A percentile compares a stretch with the other conserved stretches of the same genome.
phyloP scores from a whole-genome alignment of 1,140 invertebrate species.

The Brachionus angularis region DNA sequence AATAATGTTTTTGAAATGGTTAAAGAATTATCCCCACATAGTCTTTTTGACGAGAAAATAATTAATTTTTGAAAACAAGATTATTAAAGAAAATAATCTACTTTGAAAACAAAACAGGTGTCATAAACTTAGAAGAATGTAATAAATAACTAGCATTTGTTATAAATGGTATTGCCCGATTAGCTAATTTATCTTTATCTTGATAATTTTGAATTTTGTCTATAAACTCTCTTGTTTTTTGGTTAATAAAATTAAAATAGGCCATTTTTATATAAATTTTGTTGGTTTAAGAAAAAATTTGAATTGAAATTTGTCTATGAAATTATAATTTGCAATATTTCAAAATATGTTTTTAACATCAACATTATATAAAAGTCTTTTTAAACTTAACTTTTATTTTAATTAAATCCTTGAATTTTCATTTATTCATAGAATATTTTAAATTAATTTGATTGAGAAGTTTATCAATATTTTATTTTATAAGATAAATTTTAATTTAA shows the following conservation, averaged over 20 bases:
- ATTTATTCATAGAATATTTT: too few species aligned
- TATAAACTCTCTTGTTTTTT: neutral
- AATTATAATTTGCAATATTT: too few species aligned
- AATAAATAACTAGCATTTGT: conserved; percentile 13
- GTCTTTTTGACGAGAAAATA: too few species aligned
- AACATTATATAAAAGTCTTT: too few species aligned
- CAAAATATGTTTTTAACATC: too few species aligned
- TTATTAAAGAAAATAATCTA: neutral
- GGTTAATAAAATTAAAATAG: neutral
- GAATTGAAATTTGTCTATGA: too few species aligned
- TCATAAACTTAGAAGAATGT: conserved; percentile 24
- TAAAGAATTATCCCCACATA: conserved; percentile 19
- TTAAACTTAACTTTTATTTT: too few species aligned
- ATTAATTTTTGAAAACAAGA: neutral
- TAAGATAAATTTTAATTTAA: too few species aligned
- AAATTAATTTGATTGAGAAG: too few species aligned
- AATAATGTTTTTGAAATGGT: conserved; percentile 8
- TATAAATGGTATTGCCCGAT: neutral
- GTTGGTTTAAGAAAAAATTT: too few species aligned
- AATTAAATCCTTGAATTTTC: too few species aligned
- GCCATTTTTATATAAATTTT: conserved; percentile 18
- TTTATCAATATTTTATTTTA: too few species aligned
- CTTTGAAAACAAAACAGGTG: conserved; percentile 30
- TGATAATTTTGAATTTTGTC: neutral
- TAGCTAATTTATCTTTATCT: conserved; percentile 10